A percentile compares a stretch with the other conserved stretches of the same genome.
Conservation (phyloP, 2,113 vertebrate species). For the Blennius ocellaris region DNA sequence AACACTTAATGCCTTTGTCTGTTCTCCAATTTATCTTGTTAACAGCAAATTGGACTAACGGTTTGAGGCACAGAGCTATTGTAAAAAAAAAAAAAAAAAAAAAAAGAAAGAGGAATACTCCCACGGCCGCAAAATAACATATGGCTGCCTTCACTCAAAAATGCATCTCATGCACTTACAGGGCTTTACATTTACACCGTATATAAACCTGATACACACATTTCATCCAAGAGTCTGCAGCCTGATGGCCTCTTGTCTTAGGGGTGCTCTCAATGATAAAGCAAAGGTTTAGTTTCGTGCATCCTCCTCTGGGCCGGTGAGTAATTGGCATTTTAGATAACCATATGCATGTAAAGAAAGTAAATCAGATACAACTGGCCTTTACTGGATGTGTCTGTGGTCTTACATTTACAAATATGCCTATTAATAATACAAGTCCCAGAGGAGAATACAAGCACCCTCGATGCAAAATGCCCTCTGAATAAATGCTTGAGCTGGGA, state of each 20-base stretch:
- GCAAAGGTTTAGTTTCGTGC: slow-evolving; percentile 57
- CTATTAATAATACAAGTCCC: slow-evolving; percentile 80
- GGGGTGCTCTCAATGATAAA: slow-evolving; percentile 54
- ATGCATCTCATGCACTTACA: slow-evolving; percentile 73
- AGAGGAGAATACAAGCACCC: slow-evolving; percentile 52
- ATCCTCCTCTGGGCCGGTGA: slow-evolving; percentile 45
- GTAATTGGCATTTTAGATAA: slow-evolving; percentile 72
- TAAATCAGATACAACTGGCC: slow-evolving; percentile 75
- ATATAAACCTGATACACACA: slow-evolving; percentile 61
- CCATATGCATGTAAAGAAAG: slow-evolving; percentile 63
- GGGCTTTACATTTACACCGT: slow-evolving; percentile 65
- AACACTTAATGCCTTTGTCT: slow-evolving; percentile 88
- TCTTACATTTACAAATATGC: slow-evolving; percentile 71
- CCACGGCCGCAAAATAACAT: slow-evolving; percentile 73
- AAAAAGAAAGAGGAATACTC: slow-evolving; percentile 71
- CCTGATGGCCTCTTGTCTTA: slow-evolving; percentile 45
- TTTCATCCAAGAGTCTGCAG: slow-evolving; percentile 32
- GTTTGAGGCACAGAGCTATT: slow-evolving; percentile 80
- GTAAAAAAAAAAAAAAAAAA: slow-evolving; percentile 66
- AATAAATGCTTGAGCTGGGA: slow-evolving; percentile 60
- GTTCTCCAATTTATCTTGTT: slow-evolving; percentile 87
- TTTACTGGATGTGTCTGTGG: slow-evolving; percentile 61
- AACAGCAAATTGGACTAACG: slow-evolving; percentile 86
- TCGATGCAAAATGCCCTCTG: slow-evolving; percentile 49
- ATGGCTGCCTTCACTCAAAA: slow-evolving; percentile 76